Conservation (phyloP, 2,888 invertebrate species). For the Agelastica alni region DNA sequence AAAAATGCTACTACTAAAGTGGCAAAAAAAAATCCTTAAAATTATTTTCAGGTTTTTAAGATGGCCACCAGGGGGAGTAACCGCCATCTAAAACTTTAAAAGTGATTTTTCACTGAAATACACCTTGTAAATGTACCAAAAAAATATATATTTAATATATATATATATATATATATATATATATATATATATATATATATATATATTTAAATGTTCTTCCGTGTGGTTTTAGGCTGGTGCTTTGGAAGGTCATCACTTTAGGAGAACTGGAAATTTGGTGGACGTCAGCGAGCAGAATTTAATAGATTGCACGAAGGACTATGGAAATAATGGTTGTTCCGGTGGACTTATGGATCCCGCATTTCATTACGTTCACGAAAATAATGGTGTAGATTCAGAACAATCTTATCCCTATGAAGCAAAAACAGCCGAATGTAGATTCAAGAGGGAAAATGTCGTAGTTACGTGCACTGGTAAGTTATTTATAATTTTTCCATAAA, state of each 20-base stretch:
- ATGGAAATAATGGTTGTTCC: constrained; percentile 61
- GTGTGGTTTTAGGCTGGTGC: constrained; percentile 63
- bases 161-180: no score
- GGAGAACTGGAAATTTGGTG: constrained; percentile 59
- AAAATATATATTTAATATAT: no score
- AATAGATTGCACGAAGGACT: constrained; percentile 60
- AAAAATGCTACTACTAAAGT: no score
- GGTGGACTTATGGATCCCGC: constrained; percentile 62
- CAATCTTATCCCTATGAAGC: constrained; percentile 60
- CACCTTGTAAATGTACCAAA: no score
- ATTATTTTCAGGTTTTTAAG: no score
- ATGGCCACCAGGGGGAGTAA: no score
- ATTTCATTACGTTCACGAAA: constrained; percentile 58
- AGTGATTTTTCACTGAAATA: no score
- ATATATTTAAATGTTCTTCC: no score
- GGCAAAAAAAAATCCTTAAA: no score
- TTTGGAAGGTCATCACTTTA: constrained; percentile 61
- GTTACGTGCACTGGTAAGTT: constrained; percentile 44
- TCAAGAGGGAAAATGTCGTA: constrained; percentile 39
- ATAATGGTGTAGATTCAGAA: constrained; percentile 63
- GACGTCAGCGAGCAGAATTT: constrained; percentile 63
- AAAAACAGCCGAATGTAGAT: constrained; percentile 41
- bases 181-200: no score
- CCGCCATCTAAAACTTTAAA: no score
- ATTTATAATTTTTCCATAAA: no score